Conservation (phyloP, 2,797 vertebrate genomes). For the Tiaroga cobitis region DNA sequence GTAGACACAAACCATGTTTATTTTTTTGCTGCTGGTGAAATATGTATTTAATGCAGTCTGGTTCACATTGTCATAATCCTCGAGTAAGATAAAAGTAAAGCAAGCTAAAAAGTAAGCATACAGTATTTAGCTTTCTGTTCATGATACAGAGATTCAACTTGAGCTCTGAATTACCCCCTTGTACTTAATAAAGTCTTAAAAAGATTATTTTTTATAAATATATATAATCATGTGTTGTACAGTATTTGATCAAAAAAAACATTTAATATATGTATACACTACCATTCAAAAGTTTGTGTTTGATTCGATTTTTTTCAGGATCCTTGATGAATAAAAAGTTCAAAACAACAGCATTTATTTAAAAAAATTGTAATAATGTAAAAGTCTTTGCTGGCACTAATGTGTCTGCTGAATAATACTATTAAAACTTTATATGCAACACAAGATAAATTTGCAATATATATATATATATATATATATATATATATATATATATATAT, state of each 20-base stretch:
- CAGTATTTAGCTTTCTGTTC: neutral
- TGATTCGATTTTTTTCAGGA: neutral
- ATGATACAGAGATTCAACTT: neutral
- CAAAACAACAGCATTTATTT: neutral
- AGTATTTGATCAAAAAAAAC: no score
- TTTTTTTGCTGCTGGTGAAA: neutral
- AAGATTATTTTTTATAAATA: neutral
- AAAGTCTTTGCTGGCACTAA: neutral
- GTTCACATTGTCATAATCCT: neutral
- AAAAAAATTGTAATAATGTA: neutral
- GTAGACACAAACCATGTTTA: neutral
- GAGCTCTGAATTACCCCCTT: neutral
- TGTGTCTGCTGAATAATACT: neutral
- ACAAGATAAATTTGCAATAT: neutral
- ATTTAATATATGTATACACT: no score
- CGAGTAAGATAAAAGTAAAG: neutral
- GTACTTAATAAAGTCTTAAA: neutral
- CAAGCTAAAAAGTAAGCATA: neutral
- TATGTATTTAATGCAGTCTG: slow-evolving; percentile 3
- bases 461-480: no score
- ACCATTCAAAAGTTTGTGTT: no score
- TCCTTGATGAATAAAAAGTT: neutral
- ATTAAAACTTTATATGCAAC: neutral
- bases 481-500: no score
- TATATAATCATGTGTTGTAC: no score